These are phyloP conservation scores for Zosterops lateralis DNA, from an alignment of 2,113 vertebrate genomes.

Conservation along the genomic window DNA sequence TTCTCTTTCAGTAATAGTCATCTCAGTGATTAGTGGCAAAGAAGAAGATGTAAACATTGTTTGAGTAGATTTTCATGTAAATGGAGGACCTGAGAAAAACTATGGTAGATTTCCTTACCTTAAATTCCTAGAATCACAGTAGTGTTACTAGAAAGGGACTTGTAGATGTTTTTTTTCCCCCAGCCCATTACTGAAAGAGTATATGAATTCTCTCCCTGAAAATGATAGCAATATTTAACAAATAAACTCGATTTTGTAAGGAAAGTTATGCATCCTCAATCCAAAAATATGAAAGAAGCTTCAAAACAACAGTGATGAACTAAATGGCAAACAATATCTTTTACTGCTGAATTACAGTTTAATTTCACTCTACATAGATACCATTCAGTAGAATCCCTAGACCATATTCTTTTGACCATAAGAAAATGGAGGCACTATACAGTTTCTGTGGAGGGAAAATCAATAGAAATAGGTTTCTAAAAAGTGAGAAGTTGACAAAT, in stretches of 20 bases:
- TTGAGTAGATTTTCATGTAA: neutral
- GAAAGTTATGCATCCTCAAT: neutral
- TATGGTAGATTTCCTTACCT: neutral
- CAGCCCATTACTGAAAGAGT: neutral
- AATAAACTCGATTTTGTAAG: neutral
- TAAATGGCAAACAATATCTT: neutral
- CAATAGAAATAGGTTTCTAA: neutral
- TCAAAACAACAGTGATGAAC: neutral
- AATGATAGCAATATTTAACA: neutral
- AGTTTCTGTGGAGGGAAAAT: neutral
- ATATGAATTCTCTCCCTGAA: neutral
- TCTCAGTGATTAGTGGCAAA: neutral
- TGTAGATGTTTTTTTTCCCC: neutral
- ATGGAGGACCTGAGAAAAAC: neutral
- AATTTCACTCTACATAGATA: slow-evolving; percentile 19
- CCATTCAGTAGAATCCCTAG: neutral
- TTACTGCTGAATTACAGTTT: slow-evolving; percentile 32
- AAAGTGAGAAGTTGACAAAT: neutral
- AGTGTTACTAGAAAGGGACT: neutral
- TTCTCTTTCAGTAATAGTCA: neutral
- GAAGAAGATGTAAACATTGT: neutral
- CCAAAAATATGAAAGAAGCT: neutral
- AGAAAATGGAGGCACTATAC: slow-evolving; percentile 15
- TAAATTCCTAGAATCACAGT: neutral
- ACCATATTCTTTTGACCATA: neutral